Percentiles rank a stretch among this genome's conserved stretches.
phyloP scores from a whole-genome alignment of 2,888 invertebrate genomes.

The Tineola bisselliella region DNA sequence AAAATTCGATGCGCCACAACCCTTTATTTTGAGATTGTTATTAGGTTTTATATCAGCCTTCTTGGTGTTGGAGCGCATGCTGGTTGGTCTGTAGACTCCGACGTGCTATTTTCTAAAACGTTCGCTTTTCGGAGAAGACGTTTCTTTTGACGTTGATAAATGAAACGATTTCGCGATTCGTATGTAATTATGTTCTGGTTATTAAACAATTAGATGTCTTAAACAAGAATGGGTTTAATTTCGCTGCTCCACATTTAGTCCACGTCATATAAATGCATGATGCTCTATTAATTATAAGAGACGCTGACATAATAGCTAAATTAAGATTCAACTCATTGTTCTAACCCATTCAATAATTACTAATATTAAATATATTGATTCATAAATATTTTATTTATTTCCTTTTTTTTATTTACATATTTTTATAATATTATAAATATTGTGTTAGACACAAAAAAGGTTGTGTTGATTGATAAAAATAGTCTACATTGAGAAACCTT shows the following conservation, averaged over 20 bases:
- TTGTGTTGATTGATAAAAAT: no score
- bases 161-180: conserved; percentile 9
- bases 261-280: not conserved
- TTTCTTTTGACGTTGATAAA: conserved; percentile 8
- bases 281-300: not conserved
- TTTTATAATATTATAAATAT: no score
- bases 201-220: conserved; percentile 4
- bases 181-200: not conserved
- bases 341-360: no score
- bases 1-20: conserved; percentile 56
- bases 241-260: not conserved
- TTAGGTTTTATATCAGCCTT: conserved; percentile 26
- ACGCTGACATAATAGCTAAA: not conserved
- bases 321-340: not conserved
- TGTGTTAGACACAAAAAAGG: no score
- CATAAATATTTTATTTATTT: no score
- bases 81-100: not conserved
- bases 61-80: no score
- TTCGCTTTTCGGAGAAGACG: conserved; percentile 9
- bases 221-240: not conserved
- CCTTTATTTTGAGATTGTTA: conserved; percentile 55
- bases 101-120: not conserved
- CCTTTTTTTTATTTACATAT: no score
- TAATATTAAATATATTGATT: no score
- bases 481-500: no score